These are phyloP conservation scores for Plotosus lineatus DNA, from an alignment of 2,113 vertebrate genomes.

Conservation along the genomic window DNA sequence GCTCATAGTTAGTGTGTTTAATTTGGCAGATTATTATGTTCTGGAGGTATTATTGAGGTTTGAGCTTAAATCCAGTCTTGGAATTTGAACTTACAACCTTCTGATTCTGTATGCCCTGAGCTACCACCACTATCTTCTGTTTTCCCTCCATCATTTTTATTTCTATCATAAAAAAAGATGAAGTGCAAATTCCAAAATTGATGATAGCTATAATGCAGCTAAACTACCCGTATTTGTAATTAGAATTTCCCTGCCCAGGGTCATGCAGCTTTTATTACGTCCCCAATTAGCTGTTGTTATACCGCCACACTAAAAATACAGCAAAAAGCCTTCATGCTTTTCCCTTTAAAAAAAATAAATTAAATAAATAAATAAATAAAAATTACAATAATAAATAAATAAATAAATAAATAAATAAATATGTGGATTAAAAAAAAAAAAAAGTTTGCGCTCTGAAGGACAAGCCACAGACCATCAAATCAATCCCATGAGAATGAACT, in stretches of 20 bases:
- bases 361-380: too few species aligned
- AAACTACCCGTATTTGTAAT: constrained; percentile 10
- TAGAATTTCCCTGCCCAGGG: neutral
- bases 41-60: neutral
- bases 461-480: neutral
- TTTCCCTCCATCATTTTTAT: constrained; percentile 11
- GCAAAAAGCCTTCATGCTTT: neutral
- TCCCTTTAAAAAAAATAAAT: neutral
- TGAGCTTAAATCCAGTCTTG: neutral
- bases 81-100: neutral
- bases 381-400: too few species aligned
- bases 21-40: neutral
- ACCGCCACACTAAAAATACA: neutral
- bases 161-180: constrained; percentile 4
- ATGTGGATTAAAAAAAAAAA: neutral
- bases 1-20: neutral
- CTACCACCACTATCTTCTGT: neutral
- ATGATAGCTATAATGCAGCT: constrained; percentile 7
- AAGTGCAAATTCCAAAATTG: constrained; percentile 5
- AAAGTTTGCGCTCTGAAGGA: neutral
- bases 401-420: too few species aligned
- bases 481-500: neutral
- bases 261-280: neutral
- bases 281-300: constrained; percentile 26
- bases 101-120: neutral